Percentiles rank a stretch among this genome's conserved stretches.
phyloP scores from a whole-genome alignment of 2,113 vertebrate species.

The Anguilla japonica region DNA sequence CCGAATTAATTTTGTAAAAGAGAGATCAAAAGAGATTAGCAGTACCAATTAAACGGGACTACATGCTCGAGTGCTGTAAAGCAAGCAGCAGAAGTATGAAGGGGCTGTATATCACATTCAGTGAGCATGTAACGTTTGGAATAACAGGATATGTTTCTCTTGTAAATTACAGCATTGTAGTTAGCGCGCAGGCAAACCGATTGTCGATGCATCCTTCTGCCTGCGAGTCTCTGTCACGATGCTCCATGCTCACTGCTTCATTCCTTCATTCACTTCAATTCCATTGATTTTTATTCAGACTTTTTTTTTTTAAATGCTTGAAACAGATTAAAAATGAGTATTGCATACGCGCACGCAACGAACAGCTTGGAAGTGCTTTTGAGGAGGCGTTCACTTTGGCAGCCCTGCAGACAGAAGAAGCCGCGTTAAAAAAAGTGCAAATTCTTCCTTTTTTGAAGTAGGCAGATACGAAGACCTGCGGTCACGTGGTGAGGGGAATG shows the following conservation, averaged over 20 bases:
- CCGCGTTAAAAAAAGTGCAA: not conserved
- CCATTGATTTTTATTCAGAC: constrained; percentile 28
- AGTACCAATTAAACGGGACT: not conserved
- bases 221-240: not conserved
- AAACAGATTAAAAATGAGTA: not conserved
- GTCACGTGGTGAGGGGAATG: not conserved
- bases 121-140: not conserved
- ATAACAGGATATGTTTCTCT: not conserved
- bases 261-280: not conserved
- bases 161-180: not conserved
- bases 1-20: not conserved
- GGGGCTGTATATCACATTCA: not conserved
- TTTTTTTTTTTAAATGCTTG: constrained; percentile 4
- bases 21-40: constrained; percentile 12
- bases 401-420: not conserved
- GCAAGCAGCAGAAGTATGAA: not conserved
- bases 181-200: not conserved
- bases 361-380: not conserved
- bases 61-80: not conserved
- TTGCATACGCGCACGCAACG: not conserved
- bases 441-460: not conserved
- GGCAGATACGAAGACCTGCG: not conserved
- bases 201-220: not conserved
- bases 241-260: not conserved
- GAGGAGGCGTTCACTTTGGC: not conserved